Base-by-base conservation (phyloP, 2,888 invertebrate species). In the Quadriops clusia region DNA sequence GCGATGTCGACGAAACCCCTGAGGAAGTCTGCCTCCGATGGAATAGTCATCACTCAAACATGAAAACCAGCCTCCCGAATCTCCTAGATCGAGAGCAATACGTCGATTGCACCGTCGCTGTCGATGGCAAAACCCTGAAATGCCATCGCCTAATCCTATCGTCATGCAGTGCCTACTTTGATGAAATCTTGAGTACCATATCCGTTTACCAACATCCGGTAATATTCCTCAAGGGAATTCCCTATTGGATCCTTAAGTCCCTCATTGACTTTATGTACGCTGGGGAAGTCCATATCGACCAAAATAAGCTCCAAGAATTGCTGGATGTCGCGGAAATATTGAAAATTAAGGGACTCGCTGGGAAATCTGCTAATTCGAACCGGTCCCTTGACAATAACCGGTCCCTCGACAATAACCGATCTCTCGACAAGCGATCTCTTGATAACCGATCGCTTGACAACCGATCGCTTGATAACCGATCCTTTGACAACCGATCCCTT, bases 21-120 rank as follows among this genome's bases (percentile, higher is more conserved):
- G 54, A 58, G 15, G 61, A 63, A 35, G 58, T 64, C 17, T 64
- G 63, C 45, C 53, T 70, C 14, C 58, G 65, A 32, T 70, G 70
- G 70, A 69, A 69, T 50, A 67, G 65, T 35, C 68, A 70, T 44
- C 65, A 68, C 40, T 54, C 58, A 16, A 69, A 69, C 40, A 64
- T 70, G 61, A 65, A 68, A 41, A 56, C 56, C n/a, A 57, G 62
- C 3, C 67, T 70, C 42, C 66, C 67, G 2, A 57, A 49, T 35
- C 50, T 70, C 15, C 49, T 69, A 25, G 55, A 59, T 32, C 60
- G 60, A 29, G 67, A 68, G 41, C 62, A 65, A 39, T 68, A 67
- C 44, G 67, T 68, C 2, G 70, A 70, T 46, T 66, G 66, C 1
- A 69, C 70, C 2, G 44, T 70, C 29, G 65, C 67, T 2, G 64